Percentiles rank a stretch among this genome's conserved stretches.
Evolutionary conservation across 2,113 vertebrate genomes (phyloP).

Genomic region (Prochilodus magdalenae): DNA sequence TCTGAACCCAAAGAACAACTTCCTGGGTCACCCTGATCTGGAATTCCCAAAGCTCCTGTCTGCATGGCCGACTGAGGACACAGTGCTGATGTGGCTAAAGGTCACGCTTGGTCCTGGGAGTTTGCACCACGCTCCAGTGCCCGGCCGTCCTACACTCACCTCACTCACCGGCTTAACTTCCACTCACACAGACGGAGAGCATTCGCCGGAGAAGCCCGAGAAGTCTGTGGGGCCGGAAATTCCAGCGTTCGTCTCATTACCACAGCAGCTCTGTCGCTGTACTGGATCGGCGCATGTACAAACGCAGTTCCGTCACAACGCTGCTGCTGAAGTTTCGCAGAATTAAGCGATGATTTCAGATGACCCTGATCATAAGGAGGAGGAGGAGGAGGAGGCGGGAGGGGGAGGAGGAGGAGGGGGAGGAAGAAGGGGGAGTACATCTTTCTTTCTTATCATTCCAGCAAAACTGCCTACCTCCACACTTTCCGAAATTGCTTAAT

Average conservation of each 20-base stretch:
- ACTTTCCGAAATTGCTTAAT: slow-evolving; percentile 21
- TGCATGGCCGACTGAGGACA: slow-evolving; percentile 45
- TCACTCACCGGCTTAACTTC: slow-evolving; percentile 16
- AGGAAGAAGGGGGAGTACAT: too few relatives aligned
- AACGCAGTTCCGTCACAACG: not conserved
- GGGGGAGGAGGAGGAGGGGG: too few relatives aligned
- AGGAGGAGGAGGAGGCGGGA: too few relatives aligned
- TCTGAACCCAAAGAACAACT: slow-evolving; percentile 14
- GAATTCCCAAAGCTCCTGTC: slow-evolving; percentile 68
- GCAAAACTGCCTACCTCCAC: not conserved
- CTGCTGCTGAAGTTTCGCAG: not conserved
- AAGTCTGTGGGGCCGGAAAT: slow-evolving; percentile 4
- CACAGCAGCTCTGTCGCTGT: not conserved
- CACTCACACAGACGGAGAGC: not conserved
- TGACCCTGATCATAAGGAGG: slow-evolving; percentile 33
- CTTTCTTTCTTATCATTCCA: slow-evolving; percentile 1
- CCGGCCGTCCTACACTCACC: slow-evolving; percentile 46
- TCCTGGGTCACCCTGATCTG: slow-evolving; percentile 46
- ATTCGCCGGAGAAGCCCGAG: not conserved
- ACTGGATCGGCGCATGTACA: not conserved
- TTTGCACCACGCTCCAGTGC: slow-evolving; percentile 58
- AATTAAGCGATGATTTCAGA: slow-evolving; percentile 10
- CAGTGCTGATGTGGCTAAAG: slow-evolving; percentile 20
- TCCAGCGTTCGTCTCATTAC: not conserved
- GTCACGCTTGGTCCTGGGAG: slow-evolving; percentile 59